Evolutionary conservation across 1,140 invertebrate species (phyloP), one percentile per base, ranked within the genome.

Genomic region (Drosophila persimilis): DNA sequence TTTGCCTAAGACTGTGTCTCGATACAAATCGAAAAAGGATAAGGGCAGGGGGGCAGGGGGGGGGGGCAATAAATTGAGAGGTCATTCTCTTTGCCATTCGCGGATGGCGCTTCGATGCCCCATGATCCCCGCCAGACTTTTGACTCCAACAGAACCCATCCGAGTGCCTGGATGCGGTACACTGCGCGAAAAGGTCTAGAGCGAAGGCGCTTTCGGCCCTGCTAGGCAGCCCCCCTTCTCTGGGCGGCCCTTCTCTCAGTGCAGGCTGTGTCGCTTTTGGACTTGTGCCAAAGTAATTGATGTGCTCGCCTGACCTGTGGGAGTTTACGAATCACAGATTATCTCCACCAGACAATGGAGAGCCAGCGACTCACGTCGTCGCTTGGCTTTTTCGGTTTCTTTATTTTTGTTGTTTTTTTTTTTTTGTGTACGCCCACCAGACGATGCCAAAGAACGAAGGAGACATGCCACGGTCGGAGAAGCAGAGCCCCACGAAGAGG

Each of bases 251-350:
- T 17, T 29, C 41, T 6, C 11, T 4, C 31, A 45, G 73, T 64
- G 41, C 20, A 46, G 56, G 56, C 60, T 56, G 62, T 67, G 62
- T 67, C 67, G 35, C 35, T 39, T 39, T 63, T 65, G 73, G 76
- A 79, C 76, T 86, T 86, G 83, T 90, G 88, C 88, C 88, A 90
- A 90, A 77, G 79, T 90, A 90, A 90, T 90, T 90, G 88, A 90
- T 90, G 88, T 88, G 88, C 81, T 88, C 80, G 88, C 72, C 88
- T 90, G 88, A 90, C 86, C 88, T 89, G 89, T 86, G 81, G 89
- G 89, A 89, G 89, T 90, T 90, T 89, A 81, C 90, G 83, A 90
- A 90, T 90, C 84, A 89, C 89, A 90, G 89, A 90, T 90, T 90
- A 90, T 90, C 84, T 90, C 53, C 67, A 56, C 67, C 89, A 90